Evolutionary conservation across 2,888 invertebrate genomes (phyloP).

Genomic region (Callosobruchus maculatus): DNA sequence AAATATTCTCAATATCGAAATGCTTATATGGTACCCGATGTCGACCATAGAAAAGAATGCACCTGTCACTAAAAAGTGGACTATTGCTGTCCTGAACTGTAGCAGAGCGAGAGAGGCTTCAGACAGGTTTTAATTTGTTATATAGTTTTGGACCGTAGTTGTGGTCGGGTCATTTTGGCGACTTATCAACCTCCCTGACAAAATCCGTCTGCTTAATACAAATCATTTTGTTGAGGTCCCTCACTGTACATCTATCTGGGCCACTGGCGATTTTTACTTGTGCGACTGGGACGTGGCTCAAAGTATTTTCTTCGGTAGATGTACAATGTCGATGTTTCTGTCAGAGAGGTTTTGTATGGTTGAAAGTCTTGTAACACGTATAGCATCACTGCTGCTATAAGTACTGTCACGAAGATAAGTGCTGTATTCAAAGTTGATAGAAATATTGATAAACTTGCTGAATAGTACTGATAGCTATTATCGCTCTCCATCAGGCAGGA

Average conservation of each 20-base stretch:
- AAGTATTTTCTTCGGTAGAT: not conserved
- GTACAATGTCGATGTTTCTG: not conserved
- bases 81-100: too few species aligned
- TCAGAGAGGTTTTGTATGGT: slow-evolving; percentile 20
- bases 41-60: too few species aligned
- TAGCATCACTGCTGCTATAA: slow-evolving; percentile 25
- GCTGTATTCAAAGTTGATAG: slow-evolving; percentile 32
- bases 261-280: too few species aligned
- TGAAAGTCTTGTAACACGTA: slow-evolving; percentile 24
- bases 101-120: too few species aligned
- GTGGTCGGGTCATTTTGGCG: too few species aligned
- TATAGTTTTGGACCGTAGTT: too few species aligned
- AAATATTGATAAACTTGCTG: slow-evolving; percentile 32
- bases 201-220: not conserved
- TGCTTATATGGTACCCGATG: too few species aligned
- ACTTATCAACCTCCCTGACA: not conserved
- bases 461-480: slow-evolving; percentile 32
- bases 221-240: not conserved
- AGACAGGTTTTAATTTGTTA: too few species aligned
- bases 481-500: slow-evolving; percentile 27
- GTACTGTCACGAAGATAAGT: slow-evolving; percentile 30
- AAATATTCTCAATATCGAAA: too few species aligned
- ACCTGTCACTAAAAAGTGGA: too few species aligned
- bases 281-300: too few species aligned
- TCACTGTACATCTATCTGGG: not conserved